Base-by-base conservation (phyloP, 1,140 invertebrate species). In the Xylocopa sonorina region DNA sequence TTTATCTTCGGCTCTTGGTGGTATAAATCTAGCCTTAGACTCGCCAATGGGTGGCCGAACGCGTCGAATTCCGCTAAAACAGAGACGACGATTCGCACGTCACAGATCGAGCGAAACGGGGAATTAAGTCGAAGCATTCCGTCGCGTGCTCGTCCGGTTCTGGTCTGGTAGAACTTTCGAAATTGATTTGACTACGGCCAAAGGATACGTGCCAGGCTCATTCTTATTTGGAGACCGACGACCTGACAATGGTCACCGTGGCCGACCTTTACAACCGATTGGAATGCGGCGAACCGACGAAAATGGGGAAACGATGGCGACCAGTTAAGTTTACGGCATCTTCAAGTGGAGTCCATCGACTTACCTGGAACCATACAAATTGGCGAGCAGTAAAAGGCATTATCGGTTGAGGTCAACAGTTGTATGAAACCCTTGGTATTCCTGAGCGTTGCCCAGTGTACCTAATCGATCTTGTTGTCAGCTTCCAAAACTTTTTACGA, bases 51-150 rank as follows among this genome's bases (percentile, higher is more conserved):
- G 38, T n/a, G 29, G 38, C 41, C 32, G 29, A 63, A 68, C 34
- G 38, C 58, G 21, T 62, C 14, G 60, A 32, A 66, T 57, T 66
- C 73, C 60, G 24, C 24, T 41, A 14, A 60, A 68, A 77, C 43
- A 41, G 16, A 24, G 57, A 48, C 29, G 29, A 24, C 4, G 29
- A 50, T 24, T 18, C 24, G 38, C 64, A 53, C 60, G 41, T 18
- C 53, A 43, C 43, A 29, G 55, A 60, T 60, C 53, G 60, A 77
- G 55, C 46, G 74, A 60, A 68, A 68, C 50, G 63, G 46, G 74
- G 60, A 75, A 51, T 68, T 68, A 29, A 68, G 63, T 57, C n/a
- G n/a, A 27, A 66, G 34, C 62, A 38, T 53, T 14, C 18, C 24
- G 74, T 57, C 29, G 29, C 41, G 58, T 27, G 24, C 46, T 0